phyloP scores from a whole-genome alignment of 2,888 invertebrate genomes.

The Horisme vitalbata region DNA sequence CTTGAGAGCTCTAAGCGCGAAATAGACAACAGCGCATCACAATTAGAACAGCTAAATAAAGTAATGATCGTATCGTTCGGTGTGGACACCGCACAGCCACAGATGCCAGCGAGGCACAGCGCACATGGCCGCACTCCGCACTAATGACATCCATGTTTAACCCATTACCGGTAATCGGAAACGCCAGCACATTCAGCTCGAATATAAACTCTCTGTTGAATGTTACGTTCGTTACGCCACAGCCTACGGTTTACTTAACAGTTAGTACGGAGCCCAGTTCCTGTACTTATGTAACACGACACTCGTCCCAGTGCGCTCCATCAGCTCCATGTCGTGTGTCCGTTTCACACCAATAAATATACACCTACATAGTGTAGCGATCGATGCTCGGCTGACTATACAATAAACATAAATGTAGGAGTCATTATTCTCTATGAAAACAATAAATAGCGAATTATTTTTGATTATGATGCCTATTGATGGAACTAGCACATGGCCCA shows the following conservation, averaged over 20 bases:
- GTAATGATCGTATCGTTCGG: background rate
- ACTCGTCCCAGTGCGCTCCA: background rate
- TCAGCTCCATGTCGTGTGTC: no score
- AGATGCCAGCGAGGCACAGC: background rate
- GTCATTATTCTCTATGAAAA: no score
- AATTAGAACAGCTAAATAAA: background rate
- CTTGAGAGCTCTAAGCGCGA: no score
- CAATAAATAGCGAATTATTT: no score
- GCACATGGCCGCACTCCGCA: constrained; percentile 11
- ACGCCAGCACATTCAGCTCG: constrained; percentile 22
- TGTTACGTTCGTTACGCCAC: constrained; percentile 2
- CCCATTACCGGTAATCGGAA: constrained; percentile 34
- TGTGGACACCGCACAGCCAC: background rate
- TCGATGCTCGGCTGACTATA: no score
- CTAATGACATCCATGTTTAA: constrained; percentile 20
- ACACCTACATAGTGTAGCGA: no score
- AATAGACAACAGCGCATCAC: background rate
- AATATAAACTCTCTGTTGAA: constrained; percentile 22
- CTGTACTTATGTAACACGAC: background rate
- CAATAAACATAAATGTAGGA: no score
- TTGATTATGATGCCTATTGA: no score
- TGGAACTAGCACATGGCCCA: no score
- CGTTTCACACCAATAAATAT: no score
- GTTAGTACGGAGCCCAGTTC: background rate
- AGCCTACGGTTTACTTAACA: background rate